Base-by-base conservation (phyloP, 2,113 vertebrate genomes). In the Chaenocephalus aceratus region DNA sequence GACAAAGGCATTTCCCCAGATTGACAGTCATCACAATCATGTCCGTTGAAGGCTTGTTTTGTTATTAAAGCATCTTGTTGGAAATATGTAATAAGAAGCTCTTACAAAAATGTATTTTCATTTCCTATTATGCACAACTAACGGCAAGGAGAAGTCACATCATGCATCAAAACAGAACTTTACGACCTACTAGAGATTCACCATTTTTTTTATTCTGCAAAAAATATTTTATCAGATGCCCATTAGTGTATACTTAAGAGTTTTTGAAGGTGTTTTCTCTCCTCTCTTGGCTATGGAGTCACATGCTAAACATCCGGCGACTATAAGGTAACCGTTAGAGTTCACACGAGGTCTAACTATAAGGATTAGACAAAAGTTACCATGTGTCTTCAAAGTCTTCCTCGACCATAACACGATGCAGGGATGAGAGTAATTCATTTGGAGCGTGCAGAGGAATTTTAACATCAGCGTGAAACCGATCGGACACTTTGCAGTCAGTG, bases 381-480 rank as follows among this genome's bases (percentile, higher is more conserved):
- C 21, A 21, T 21, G 45, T 63, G 13, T 58, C 14, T 11, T 59
- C 30, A 30, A 30, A 10, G 5, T 44, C 14, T n/a, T 34, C 16
- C 62, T 7, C 12, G 15, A 10, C 8, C 16, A n/a, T n/a, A 18
- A 1, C 10, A 12, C 6, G 11, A 16, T 36, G 13, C 15, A 48
- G 26, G 14, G 30, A 34, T 54, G 23, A 58, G 9, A 44, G 14
- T 58, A 46, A 79, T 48, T 53, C 13, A 26, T 54, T 26, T 16
- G 16, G 11, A 74, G 52, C 4, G 1, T 51, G 64, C 41, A 45
- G 58, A 61, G 34, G 61, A 60, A 82, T 74, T 9, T 48, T 10
- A 54, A 46, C n/a, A 21, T 23, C 1, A 15, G 11, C 0, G 13
- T 74, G 52, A 61, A 77, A 83, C 36, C 30, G 6, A 56, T 15